Conservation (phyloP, 2,888 invertebrate genomes). For the Lasioglossum malachurum region DNA sequence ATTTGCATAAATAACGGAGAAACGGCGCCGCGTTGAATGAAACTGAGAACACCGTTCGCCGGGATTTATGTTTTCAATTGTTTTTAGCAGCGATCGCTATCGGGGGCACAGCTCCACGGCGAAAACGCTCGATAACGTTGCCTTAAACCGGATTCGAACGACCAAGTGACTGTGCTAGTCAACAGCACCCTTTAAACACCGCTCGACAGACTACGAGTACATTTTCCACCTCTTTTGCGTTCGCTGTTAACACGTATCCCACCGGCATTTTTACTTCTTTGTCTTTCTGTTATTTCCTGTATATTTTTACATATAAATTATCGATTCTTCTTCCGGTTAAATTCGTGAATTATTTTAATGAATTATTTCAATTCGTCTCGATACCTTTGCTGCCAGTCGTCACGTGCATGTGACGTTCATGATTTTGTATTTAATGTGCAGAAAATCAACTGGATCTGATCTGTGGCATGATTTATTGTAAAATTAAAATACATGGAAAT, state of each 20-base stretch:
- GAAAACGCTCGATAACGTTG: slow-evolving; percentile 13
- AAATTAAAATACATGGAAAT: background rate
- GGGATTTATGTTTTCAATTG: slow-evolving; percentile 57
- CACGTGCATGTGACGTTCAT: background rate
- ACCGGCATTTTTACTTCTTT: background rate
- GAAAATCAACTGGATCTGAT: background rate
- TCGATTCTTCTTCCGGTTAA: background rate
- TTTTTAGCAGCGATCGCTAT: slow-evolving; percentile 31
- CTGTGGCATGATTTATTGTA: background rate
- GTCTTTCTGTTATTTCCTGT: background rate
- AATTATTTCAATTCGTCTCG: too few relatives aligned
- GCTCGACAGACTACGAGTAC: background rate
- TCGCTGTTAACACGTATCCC: background rate
- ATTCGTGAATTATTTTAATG: background rate
- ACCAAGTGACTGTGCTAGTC: background rate
- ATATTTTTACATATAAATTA: background rate
- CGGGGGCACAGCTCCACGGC: background rate
- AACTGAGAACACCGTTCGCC: slow-evolving; percentile 44
- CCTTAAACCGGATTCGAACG: slow-evolving; percentile 10
- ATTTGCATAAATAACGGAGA: slow-evolving; percentile 62
- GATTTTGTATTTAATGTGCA: background rate
- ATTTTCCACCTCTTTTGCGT: background rate
- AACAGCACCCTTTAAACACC: background rate
- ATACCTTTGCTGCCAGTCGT: background rate
- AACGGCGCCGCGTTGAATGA: slow-evolving; percentile 52